Evolutionary conservation across 2,888 invertebrate species (phyloP).

Genomic region (Cheilosia pagana): DNA sequence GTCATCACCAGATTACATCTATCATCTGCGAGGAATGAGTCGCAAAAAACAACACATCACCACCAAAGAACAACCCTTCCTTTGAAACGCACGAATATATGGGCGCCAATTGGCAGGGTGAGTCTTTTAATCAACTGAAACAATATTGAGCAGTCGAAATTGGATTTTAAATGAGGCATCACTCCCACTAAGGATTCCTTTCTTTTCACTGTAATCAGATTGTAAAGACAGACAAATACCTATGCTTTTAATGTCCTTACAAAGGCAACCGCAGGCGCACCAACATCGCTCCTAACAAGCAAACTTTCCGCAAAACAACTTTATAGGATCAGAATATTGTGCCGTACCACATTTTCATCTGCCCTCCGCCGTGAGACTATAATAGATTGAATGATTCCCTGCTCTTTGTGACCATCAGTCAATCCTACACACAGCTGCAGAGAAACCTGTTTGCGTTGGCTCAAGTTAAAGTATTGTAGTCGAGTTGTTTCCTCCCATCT

Average conservation of each 20-base stretch:
- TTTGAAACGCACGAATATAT: slow-evolving; percentile 16
- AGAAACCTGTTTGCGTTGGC: slow-evolving; percentile 61
- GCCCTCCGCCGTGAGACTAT: not conserved
- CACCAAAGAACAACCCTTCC: slow-evolving; percentile 39
- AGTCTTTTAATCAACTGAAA: slow-evolving; percentile 70
- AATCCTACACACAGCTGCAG: slow-evolving; percentile 21
- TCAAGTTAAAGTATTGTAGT: slow-evolving; percentile 54
- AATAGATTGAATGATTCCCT: slow-evolving; percentile 6
- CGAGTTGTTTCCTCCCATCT: slow-evolving; percentile 28
- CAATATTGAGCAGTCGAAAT: slow-evolving; percentile 65
- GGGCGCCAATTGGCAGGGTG: slow-evolving; percentile 35
- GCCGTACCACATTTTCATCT: slow-evolving; percentile 6
- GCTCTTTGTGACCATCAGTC: slow-evolving; percentile 41
- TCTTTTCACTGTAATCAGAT: slow-evolving; percentile 1
- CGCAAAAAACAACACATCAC: slow-evolving; percentile 28
- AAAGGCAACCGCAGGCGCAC: slow-evolving; percentile 43
- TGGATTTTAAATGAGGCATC: slow-evolving; percentile 64
- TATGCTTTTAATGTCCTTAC: slow-evolving; percentile 1
- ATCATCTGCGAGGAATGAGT: not conserved
- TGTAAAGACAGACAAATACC: slow-evolving; percentile 15
- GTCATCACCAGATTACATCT: slow-evolving; percentile 49
- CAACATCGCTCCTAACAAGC: slow-evolving; percentile 26
- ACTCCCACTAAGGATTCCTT: slow-evolving; percentile 8
- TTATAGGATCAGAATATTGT: slow-evolving; percentile 42
- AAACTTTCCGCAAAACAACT: slow-evolving; percentile 45